Conservation (phyloP, 2,797 vertebrate genomes). For the Champsocephalus gunnari region DNA sequence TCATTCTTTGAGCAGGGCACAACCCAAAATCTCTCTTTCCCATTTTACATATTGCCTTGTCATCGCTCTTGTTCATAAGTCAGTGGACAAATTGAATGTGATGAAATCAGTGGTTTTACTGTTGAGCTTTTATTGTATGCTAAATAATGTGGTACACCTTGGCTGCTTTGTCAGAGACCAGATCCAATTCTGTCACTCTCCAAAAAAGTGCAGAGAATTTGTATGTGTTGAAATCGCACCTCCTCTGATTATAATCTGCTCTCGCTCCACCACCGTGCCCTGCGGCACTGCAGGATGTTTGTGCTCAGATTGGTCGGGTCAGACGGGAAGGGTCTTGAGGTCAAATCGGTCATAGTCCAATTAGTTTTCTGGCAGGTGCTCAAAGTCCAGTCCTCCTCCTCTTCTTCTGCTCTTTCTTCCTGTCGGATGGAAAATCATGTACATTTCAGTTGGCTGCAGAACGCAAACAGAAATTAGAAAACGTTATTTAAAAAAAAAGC, state of each 20-base stretch:
- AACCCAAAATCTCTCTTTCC: neutral
- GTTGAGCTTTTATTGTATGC: neutral
- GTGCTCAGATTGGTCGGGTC: constrained; percentile 37
- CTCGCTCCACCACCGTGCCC: constrained; percentile 3
- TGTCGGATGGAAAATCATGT: constrained; percentile 41
- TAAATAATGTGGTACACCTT: constrained; percentile 1
- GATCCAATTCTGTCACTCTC: constrained; percentile 21
- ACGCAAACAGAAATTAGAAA: constrained; percentile 20
- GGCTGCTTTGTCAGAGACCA: constrained; percentile 6
- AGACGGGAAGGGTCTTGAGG: constrained; percentile 22
- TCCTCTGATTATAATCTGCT: constrained; percentile 29
- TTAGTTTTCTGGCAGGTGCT: constrained; percentile 62
- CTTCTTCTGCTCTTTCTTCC: constrained; percentile 16
- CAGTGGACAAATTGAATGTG: neutral
- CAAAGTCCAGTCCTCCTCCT: constrained; percentile 32
- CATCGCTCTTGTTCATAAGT: constrained; percentile 6
- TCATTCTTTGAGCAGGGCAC: too few species aligned
- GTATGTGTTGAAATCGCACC: neutral
- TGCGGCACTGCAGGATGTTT: constrained; percentile 30
- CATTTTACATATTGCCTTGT: constrained; percentile 3
- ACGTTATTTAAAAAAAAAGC: neutral
- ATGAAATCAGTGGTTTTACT: constrained; percentile 9
- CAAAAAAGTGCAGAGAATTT: constrained; percentile 1
- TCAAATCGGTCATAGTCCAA: constrained; percentile 58
- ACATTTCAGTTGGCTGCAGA: constrained; percentile 28